Evolutionary conservation across 2,888 invertebrate genomes (phyloP).

Genomic region (Heliconius erato): DNA sequence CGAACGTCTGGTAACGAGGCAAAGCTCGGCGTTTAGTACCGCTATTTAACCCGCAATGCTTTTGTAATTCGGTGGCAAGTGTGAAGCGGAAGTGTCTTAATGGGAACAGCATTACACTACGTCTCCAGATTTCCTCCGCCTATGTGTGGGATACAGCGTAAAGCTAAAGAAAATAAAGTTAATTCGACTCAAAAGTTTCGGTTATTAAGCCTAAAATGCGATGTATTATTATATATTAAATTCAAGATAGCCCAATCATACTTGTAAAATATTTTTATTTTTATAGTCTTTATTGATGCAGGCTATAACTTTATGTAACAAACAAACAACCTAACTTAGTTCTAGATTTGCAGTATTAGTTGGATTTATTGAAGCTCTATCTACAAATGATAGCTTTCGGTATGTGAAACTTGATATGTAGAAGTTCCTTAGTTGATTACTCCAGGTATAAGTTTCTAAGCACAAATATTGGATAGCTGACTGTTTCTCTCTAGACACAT

Average conservation of each 20-base stretch:
- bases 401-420: slow-evolving; percentile 14
- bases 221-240: no score
- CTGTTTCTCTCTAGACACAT: neutral
- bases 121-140: neutral
- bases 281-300: neutral
- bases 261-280: no score
- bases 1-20: neutral
- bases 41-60: neutral
- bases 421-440: neutral
- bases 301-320: neutral
- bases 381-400: slow-evolving; percentile 3
- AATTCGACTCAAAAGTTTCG: no score
- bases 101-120: neutral
- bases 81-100: neutral
- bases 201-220: no score
- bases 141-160: neutral
- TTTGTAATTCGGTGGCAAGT: neutral
- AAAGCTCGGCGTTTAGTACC: neutral
- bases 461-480: neutral
- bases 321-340: neutral
- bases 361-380: neutral
- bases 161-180: neutral
- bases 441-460: neutral
- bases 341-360: neutral
- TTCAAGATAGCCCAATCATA: no score